A percentile compares a stretch with the other conserved stretches of the same genome.
These are phyloP conservation scores for Formica selysi DNA, from an alignment of 1,140 invertebrate genomes.

Conservation along the genomic window DNA sequence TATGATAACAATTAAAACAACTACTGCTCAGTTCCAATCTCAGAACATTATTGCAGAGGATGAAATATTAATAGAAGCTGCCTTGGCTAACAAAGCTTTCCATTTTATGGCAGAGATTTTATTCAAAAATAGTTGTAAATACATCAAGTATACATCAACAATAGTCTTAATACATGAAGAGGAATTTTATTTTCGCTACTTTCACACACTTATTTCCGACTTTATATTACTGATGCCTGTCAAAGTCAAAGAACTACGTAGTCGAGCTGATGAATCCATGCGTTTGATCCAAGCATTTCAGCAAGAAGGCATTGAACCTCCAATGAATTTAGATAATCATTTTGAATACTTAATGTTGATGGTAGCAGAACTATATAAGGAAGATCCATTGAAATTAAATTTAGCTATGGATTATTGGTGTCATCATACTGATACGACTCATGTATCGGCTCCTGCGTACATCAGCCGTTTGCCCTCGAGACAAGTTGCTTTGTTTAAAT, in stretches of 20 bases:
- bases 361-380: slow-evolving; percentile 92
- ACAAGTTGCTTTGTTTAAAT: slow-evolving; percentile 95
- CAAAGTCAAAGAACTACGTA: slow-evolving; percentile 94
- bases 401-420: slow-evolving; percentile 95
- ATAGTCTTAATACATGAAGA: slow-evolving; percentile 88
- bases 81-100: slow-evolving; percentile 94
- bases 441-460: slow-evolving; percentile 80
- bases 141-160: too few species aligned
- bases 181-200: slow-evolving; percentile 93
- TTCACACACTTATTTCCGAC: slow-evolving; percentile 96
- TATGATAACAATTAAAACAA: slow-evolving; percentile 91
- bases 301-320: slow-evolving; percentile 93
- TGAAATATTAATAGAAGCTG: slow-evolving; percentile 90
- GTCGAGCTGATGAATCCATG: slow-evolving; percentile 95
- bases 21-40: slow-evolving; percentile 82
- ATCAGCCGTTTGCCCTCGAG: slow-evolving; percentile 86
- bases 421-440: slow-evolving; percentile 82
- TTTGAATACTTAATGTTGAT: slow-evolving; percentile 94
- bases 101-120: slow-evolving; percentile 91
- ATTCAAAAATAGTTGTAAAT: slow-evolving; percentile 88
- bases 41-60: slow-evolving; percentile 83
- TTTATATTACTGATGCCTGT: slow-evolving; percentile 97
- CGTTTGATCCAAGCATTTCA: slow-evolving; percentile 93
- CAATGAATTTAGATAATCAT: slow-evolving; percentile 91
- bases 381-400: slow-evolving; percentile 91